phyloP scores from a whole-genome alignment of 2,888 invertebrate species.

The Spodoptera exigua region DNA sequence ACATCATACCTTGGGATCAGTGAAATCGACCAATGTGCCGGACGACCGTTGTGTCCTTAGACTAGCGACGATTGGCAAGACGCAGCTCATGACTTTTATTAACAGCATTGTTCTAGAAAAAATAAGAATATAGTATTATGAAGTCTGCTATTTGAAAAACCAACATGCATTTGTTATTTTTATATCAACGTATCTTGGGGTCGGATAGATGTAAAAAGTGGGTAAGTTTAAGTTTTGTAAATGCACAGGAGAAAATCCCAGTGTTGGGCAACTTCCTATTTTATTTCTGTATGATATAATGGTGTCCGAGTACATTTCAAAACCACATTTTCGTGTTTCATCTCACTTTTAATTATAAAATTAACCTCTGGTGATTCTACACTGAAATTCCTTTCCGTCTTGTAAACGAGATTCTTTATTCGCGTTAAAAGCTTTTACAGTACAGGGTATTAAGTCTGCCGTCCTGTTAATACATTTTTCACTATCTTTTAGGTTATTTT shows the following conservation, averaged over 20 bases:
- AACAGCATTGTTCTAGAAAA: slow-evolving; percentile 63
- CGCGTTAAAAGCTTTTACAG: slow-evolving; percentile 1
- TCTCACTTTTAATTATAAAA: not conserved
- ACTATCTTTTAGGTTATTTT: not conserved
- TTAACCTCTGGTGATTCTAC: not conserved
- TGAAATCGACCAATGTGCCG: slow-evolving; percentile 81
- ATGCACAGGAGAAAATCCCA: no score
- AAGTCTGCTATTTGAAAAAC: no score
- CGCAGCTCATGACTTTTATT: slow-evolving; percentile 50
- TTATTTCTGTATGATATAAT: no score
- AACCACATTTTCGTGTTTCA: no score
- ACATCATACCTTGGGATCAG: slow-evolving; percentile 79
- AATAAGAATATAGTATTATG: no score
- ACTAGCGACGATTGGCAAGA: slow-evolving; percentile 59
- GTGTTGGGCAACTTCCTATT: no score
- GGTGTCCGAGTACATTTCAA: no score
- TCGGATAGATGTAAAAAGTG: no score
- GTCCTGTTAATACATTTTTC: slow-evolving; percentile 2
- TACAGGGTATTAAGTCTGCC: not conserved
- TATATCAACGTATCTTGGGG: no score
- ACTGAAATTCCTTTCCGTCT: slow-evolving; percentile 1
- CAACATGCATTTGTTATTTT: no score
- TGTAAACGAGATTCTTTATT: slow-evolving; percentile 1
- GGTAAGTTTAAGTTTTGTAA: no score
- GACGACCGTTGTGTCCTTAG: slow-evolving; percentile 58